Percentiles rank a stretch among this genome's conserved stretches.
phyloP scores from a whole-genome alignment of 2,888 invertebrate species.

The Torymus aiolomorphi region DNA sequence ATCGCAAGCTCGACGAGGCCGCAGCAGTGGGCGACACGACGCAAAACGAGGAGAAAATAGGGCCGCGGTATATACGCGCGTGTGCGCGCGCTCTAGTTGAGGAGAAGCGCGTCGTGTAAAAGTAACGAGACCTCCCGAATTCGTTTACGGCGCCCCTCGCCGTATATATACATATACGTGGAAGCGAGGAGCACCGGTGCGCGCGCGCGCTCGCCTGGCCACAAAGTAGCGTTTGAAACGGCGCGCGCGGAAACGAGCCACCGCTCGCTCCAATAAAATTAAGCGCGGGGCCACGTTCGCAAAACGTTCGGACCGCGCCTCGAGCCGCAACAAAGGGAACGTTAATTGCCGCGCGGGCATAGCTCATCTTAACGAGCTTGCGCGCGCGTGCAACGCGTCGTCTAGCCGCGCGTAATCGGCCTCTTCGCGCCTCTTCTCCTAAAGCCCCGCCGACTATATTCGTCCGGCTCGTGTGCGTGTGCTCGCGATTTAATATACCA shows the following conservation, averaged over 20 bases:
- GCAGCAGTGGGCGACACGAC: too few species aligned
- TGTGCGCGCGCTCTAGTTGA: background rate
- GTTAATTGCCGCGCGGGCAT: slow-evolving; percentile 49
- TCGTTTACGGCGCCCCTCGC: slow-evolving; percentile 11
- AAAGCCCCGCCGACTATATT: slow-evolving; percentile 15
- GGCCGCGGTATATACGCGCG: background rate
- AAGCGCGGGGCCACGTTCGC: slow-evolving; percentile 14
- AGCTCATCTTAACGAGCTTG: slow-evolving; percentile 55
- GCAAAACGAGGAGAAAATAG: slow-evolving; percentile 21
- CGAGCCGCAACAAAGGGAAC: slow-evolving; percentile 54
- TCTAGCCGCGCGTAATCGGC: slow-evolving; percentile 53
- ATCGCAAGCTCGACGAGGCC: too few species aligned
- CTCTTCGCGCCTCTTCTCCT: slow-evolving; percentile 34
- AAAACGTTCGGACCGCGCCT: background rate
- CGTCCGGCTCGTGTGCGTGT: background rate
- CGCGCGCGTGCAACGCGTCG: slow-evolving; percentile 26
- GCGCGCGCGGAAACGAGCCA: slow-evolving; percentile 33
- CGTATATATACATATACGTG: background rate
- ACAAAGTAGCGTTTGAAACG: slow-evolving; percentile 43
- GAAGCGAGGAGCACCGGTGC: background rate
- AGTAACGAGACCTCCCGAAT: slow-evolving; percentile 32
- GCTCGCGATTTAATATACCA: background rate
- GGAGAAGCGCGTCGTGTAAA: slow-evolving; percentile 23
- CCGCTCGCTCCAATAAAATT: slow-evolving; percentile 43
- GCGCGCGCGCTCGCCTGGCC: background rate